Base-by-base conservation (phyloP, 2,888 invertebrate species). In the Pogonocherus hispidulus region DNA sequence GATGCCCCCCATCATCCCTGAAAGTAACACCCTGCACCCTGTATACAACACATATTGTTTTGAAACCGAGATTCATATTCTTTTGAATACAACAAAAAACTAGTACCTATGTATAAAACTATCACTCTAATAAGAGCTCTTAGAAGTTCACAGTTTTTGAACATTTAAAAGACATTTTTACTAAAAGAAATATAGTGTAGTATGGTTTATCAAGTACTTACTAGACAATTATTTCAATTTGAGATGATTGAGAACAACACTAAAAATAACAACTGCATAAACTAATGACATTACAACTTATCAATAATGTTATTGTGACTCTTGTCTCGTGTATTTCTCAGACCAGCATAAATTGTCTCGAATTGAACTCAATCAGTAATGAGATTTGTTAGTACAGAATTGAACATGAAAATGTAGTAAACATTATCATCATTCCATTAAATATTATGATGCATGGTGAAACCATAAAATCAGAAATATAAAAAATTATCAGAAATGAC, bases 351-450 rank as follows among this genome's bases (percentile, higher is more conserved):
- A 57, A 57, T 57, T 57, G 46, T 6, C 23, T 57, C 14, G 44
- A 57, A 57, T 57, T 57, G n/a, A 57, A 46, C 16, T 57, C 57
- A 57, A 57, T 57, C 41, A 57, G 23, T 41, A 46, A 22, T 57
- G 19, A 57, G 23, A 57, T 44, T 57, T 20, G 41, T 41, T 22
- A 20, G n/a, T 35, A 20, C 11, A 41, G 14, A 11, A 37, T 41
- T 37, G 11, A 35, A 5, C n/a, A 56, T 56, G 22, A 56, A 56
- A 41, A 41, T 41, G 27, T 14, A 56, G 41, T 52, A 32, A 52
- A 23, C 6, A 5, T 49, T 22, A 23, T 51, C 9, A n/a, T n/a
- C 22, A 22, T 51, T 51, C 14, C 55, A 55, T 35, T 46, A 56
- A 44, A 16, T 27, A 37, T 14, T 2, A 51, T 35, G 16, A 35